Evolutionary conservation across 2,113 vertebrate species (phyloP).

Genomic region (Campylorhamphus procurvoides): DNA sequence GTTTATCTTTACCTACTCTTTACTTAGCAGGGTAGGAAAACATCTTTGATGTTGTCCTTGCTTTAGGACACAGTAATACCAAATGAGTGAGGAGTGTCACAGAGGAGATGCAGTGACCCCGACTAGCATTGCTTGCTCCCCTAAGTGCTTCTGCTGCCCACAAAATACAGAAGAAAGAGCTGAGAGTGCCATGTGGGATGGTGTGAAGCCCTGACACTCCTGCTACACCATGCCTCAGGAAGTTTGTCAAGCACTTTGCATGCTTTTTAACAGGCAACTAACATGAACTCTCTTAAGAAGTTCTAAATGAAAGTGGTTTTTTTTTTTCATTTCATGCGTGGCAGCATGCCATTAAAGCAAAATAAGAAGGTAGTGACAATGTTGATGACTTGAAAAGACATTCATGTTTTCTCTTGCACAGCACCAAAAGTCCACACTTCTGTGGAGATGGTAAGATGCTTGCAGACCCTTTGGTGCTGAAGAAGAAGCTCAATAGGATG

Average conservation of each 20-base stretch:
- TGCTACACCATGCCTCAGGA: not conserved
- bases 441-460: not conserved
- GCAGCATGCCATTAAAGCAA: slow-evolving; percentile 12
- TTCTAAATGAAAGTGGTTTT: not conserved
- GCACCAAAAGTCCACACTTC: slow-evolving; percentile 34
- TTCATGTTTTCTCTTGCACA: slow-evolving; percentile 78
- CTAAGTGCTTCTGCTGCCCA: not conserved
- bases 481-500: slow-evolving; percentile 78
- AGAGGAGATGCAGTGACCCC: not conserved
- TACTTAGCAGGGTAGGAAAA: not conserved
- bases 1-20: not conserved
- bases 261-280: slow-evolving; percentile 52
- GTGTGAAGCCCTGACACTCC: not conserved
- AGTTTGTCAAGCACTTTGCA: slow-evolving; percentile 40
- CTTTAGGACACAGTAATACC: not conserved
- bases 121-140: not conserved
- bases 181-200: not conserved
- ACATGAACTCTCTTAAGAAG: not conserved
- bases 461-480: slow-evolving; percentile 73
- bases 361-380: slow-evolving; percentile 6
- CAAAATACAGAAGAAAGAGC: not conserved
- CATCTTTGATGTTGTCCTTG: rapidly evolving
- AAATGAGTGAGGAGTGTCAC: not conserved
- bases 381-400: slow-evolving; percentile 44
- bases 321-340: not conserved